phyloP scores from a whole-genome alignment of 2,797 vertebrate genomes.

The Coracias cyanogaster region DNA sequence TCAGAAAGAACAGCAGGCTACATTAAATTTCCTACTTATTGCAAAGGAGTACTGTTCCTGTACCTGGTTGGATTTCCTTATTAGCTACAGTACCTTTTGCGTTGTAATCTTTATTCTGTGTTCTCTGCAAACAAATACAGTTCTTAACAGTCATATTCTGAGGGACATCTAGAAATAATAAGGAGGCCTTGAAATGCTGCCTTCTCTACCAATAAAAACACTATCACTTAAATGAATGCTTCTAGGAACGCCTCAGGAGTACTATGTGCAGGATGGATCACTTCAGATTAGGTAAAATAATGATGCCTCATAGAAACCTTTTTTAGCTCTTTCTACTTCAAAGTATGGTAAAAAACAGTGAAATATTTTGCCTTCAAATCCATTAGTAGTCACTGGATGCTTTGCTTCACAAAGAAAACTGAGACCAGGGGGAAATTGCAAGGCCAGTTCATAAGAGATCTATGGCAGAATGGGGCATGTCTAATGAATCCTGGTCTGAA shows the following conservation, averaged over 20 bases:
- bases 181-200: slow-evolving; percentile 12
- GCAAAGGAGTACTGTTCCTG: neutral
- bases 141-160: neutral
- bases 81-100: neutral
- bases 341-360: neutral
- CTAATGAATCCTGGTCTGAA: neutral
- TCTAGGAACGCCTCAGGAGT: slow-evolving; percentile 11
- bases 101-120: neutral
- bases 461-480: neutral
- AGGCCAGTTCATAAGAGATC: neutral
- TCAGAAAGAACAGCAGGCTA: slow-evolving; percentile 1
- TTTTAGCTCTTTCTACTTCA: neutral
- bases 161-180: slow-evolving; percentile 24
- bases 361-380: neutral
- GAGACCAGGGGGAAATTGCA: neutral
- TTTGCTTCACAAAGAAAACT: neutral
- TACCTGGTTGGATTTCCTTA: neutral
- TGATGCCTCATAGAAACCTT: neutral
- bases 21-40: neutral
- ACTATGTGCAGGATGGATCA: neutral
- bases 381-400: neutral
- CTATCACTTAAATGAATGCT: slow-evolving; percentile 26
- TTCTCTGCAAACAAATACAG: neutral
- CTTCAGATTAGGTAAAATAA: slow-evolving; percentile 41
- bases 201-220: neutral